Evolutionary conservation across 2,113 vertebrate genomes (phyloP).

Genomic region (Malurus alboscapulatus): DNA sequence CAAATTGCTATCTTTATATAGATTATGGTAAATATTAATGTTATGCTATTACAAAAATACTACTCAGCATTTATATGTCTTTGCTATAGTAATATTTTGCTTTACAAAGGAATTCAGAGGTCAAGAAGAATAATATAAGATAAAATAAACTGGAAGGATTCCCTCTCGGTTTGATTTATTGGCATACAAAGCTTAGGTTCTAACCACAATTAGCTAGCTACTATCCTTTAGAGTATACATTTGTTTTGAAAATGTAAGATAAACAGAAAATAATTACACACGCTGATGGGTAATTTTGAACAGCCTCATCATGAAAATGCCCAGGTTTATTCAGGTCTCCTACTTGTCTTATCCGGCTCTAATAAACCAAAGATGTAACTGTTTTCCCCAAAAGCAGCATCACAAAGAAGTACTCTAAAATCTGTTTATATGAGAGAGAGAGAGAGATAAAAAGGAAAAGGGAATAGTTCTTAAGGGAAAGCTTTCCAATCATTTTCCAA

Average conservation of each 20-base stretch:
- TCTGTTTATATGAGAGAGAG: neutral
- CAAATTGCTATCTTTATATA: neutral
- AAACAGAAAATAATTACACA: neutral
- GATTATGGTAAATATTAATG: neutral
- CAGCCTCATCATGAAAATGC: neutral
- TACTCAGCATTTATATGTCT: neutral
- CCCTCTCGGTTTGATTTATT: neutral
- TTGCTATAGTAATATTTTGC: neutral
- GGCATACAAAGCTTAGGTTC: neutral
- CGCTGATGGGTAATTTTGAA: neutral
- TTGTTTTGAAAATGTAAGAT: neutral
- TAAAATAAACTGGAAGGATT: neutral
- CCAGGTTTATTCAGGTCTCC: neutral
- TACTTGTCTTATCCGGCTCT: neutral
- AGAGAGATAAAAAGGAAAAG: neutral
- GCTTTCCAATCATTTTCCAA: slow-evolving; percentile 20
- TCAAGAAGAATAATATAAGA: neutral
- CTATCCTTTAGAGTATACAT: neutral
- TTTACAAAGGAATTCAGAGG: neutral
- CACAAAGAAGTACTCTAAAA: neutral
- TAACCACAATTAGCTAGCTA: neutral
- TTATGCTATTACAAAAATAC: neutral
- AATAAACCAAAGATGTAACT: neutral
- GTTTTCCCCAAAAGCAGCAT: neutral
- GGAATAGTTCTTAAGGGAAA: slow-evolving; percentile 19